phyloP scores from a whole-genome alignment of 2,888 invertebrate species.

The Drosophila algonquin region DNA sequence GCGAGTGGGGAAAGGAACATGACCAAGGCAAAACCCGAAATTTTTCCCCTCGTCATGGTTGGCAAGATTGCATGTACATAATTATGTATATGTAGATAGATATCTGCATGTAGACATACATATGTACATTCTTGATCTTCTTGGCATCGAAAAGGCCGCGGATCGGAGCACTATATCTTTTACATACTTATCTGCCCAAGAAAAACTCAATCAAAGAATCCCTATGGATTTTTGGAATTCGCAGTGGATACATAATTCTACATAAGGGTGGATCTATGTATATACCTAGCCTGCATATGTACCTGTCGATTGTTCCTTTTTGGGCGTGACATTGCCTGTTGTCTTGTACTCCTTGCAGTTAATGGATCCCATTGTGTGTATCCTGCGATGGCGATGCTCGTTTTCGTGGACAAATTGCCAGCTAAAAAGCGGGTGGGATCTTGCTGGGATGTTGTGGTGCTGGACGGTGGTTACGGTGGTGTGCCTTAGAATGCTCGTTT shows the following conservation, averaged over 20 bases:
- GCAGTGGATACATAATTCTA: too few species aligned
- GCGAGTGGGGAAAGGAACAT: conserved; percentile 29
- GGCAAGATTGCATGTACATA: neutral
- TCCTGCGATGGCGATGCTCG: conserved; percentile 8
- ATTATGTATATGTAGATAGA: too few species aligned
- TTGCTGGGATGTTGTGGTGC: neutral
- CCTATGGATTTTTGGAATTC: too few species aligned
- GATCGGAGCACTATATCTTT: too few species aligned
- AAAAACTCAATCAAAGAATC: too few species aligned
- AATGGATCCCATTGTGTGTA: conserved; percentile 79
- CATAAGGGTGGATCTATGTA: too few species aligned
- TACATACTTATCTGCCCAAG: too few species aligned
- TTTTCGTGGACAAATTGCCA: neutral
- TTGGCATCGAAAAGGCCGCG: too few species aligned
- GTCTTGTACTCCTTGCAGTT: conserved; percentile 83
- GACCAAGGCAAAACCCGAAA: neutral
- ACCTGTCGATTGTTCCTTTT: conserved; percentile 65
- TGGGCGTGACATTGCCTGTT: conserved; percentile 70
- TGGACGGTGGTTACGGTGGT: neutral
- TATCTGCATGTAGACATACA: too few species aligned
- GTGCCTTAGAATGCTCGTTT: neutral
- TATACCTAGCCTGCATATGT: neutral
- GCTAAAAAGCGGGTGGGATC: neutral
- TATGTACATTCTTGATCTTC: too few species aligned
- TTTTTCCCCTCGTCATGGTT: neutral